Conservation (phyloP, 2,113 vertebrate species). For the Grantiella picta region DNA sequence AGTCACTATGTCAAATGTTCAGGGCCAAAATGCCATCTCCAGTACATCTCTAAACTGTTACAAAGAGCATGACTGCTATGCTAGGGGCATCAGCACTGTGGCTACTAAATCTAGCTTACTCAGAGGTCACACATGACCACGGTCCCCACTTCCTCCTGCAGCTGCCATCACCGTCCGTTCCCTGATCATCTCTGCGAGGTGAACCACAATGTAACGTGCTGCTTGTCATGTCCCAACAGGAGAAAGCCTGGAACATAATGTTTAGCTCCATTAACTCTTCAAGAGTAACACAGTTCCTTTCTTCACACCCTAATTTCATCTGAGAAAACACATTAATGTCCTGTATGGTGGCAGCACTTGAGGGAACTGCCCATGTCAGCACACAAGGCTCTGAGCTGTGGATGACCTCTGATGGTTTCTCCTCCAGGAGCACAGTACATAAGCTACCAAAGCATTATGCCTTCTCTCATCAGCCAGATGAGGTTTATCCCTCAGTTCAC, state of each 20-base stretch:
- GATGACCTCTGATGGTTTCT: neutral
- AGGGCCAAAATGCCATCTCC: neutral
- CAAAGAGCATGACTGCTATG: neutral
- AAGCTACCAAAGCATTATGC: neutral
- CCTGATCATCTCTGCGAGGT: neutral
- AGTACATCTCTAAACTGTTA: neutral
- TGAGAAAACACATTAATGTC: neutral
- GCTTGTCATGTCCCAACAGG: neutral
- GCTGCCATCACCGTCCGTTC: neutral
- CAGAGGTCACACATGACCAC: neutral
- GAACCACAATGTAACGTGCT: neutral
- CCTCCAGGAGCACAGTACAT: neutral
- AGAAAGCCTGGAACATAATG: neutral
- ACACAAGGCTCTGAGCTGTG: neutral
- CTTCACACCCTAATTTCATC: neutral
- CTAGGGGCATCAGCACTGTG: neutral
- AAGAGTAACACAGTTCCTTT: neutral
- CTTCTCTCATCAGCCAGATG: neutral
- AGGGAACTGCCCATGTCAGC: accelerated
- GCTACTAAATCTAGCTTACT: neutral
- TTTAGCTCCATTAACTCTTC: neutral
- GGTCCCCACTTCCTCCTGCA: neutral
- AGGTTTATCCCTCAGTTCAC: neutral
- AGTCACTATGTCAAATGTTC: neutral
- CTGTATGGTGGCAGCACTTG: neutral